Evolutionary conservation across 1,140 invertebrate species (phyloP).

Genomic region (Drosophila ercepeae): DNA sequence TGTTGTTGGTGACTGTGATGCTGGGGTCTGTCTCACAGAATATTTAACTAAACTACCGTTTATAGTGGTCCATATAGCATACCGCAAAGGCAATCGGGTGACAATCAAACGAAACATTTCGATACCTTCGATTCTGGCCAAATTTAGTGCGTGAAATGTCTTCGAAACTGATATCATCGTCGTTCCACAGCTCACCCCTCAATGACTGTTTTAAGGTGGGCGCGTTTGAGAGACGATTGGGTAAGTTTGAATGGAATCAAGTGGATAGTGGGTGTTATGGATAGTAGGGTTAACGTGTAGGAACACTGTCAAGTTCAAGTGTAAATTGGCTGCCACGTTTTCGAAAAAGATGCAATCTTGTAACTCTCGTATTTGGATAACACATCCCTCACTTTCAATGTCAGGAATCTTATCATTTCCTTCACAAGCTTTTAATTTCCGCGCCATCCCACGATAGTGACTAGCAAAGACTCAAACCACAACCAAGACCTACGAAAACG

Average conservation of each 20-base stretch:
- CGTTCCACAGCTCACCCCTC: constrained; percentile 77
- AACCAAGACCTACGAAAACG: constrained; percentile 16
- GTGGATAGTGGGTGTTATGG: constrained; percentile 22
- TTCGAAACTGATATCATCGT: constrained; percentile 82
- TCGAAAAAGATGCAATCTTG: neutral
- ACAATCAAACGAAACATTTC: constrained; percentile 30
- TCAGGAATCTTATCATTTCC: constrained; percentile 4
- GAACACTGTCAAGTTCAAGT: constrained; percentile 31
- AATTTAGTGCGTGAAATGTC: constrained; percentile 72
- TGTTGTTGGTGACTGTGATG: constrained; percentile 19
- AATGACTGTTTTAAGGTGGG: constrained; percentile 81
- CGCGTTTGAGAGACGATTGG: constrained; percentile 80
- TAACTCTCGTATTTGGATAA: no score
- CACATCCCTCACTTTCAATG: neutral
- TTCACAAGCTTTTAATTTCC: constrained; percentile 20
- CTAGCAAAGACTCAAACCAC: constrained; percentile 59
- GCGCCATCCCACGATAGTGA: neutral
- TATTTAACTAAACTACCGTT: constrained; percentile 44
- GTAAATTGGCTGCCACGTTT: neutral
- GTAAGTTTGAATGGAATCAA: constrained; percentile 60
- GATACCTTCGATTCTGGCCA: constrained; percentile 63
- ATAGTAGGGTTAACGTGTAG: constrained; percentile 15
- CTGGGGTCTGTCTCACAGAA: constrained; percentile 7
- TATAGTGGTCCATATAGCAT: constrained; percentile 37
- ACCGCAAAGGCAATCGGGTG: constrained; percentile 28